Base-by-base conservation (phyloP, 2,888 invertebrate species). In the Apamea sordens region DNA sequence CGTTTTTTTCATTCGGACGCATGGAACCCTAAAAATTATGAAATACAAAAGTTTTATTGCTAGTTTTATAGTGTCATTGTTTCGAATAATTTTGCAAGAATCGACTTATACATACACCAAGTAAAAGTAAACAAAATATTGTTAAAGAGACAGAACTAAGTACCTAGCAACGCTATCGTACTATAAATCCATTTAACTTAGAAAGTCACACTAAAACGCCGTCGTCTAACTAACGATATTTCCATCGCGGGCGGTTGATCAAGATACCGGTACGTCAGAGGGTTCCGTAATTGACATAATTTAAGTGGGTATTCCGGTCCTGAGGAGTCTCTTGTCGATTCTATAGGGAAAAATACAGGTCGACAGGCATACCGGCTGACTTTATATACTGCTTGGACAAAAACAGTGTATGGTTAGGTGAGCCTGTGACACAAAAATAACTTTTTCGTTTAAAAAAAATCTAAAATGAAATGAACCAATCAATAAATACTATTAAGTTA, bases 231-330 rank as follows among this genome's bases (percentile, higher is more conserved):
- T 75, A 75, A 76, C 83, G 24, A 74, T 71, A 69, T 82, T 86
- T 61, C 68, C 64, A 41, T 56, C 75, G 64, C n/a, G 36, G 68
- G 59, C 13, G 80, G 82, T 72, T 82, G 72, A 86, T 76, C 83
- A 61, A 86, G 83, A 75, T 67, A 63, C 74, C 56, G 6, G 15
- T 18, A 41, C 70, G 41, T 18, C 73, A 18, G 64, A n/a, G 53
- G 64, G 76, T 21, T 44, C 72, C 64, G 53, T 83, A 83, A 83
- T 86, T 86, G 83, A 64, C 68, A 69, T 76, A 72, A 83, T 86
- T 76, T 83, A 72, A 86, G 82, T 72, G 76, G 75, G 1, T 85
- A 28, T 81, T 73, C 56, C 50, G 32, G 47, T 28, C 36, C 11
- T 50, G 24, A 59, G 56, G 36, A 71, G 67, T 56, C 24, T 68